Percentiles rank a stretch among this genome's conserved stretches.
These are phyloP conservation scores for Acrossocheilus fasciatus DNA, from an alignment of 2,797 vertebrate genomes.

Conservation along the genomic window DNA sequence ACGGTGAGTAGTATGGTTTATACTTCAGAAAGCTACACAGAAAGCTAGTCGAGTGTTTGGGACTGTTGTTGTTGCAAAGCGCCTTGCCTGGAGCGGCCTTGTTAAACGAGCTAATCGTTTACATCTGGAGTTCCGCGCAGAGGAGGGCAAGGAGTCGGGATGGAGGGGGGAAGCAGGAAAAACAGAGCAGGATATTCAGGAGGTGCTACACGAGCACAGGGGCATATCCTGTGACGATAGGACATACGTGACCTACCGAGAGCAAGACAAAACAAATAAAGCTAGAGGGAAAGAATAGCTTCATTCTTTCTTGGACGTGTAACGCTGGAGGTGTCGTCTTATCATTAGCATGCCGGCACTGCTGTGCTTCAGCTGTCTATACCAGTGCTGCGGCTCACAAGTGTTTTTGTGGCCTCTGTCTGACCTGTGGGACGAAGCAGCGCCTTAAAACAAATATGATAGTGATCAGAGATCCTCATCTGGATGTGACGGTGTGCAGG, in stretches of 20 bases:
- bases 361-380: conserved; percentile 35
- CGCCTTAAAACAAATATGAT: conserved; percentile 67
- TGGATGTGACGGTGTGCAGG: conserved; percentile 70
- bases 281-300: conserved; percentile 17
- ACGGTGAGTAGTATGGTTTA: conserved; percentile 29
- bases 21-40: conserved; percentile 12
- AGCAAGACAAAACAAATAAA: conserved; percentile 34
- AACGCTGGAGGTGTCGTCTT: conserved; percentile 18
- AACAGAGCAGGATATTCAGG: conserved; percentile 44
- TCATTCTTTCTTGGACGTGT: conserved; percentile 7
- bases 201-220: conserved; percentile 21
- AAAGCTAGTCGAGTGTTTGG: conserved; percentile 37
- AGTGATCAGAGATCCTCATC: conserved; percentile 66
- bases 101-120: conserved; percentile 52
- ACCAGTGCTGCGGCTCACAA: not conserved
- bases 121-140: conserved; percentile 48
- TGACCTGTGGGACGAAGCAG: conserved; percentile 63
- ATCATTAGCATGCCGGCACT: conserved; percentile 28
- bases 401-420: conserved; percentile 55
- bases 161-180: conserved; percentile 9
- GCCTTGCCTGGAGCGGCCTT: conserved; percentile 44
- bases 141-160: not conserved
- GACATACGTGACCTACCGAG: conserved; percentile 19
- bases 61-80: conserved; percentile 48
- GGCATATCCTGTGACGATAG: conserved; percentile 36